Conservation (phyloP, 2,113 vertebrate species). For the Etheostoma cragini region DNA sequence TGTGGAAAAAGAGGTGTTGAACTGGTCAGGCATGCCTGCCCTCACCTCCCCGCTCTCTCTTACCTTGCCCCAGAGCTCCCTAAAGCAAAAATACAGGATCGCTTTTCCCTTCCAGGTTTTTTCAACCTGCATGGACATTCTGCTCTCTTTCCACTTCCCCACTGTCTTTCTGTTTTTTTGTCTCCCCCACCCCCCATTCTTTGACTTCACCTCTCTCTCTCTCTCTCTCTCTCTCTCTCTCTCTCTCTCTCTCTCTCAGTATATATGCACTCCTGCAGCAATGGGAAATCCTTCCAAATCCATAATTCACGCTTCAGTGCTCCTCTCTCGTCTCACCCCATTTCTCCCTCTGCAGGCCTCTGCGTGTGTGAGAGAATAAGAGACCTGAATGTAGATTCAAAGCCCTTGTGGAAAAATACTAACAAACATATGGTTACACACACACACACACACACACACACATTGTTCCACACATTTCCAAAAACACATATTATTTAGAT, state of each 20-base stretch:
- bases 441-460: slow-evolving; percentile 4
- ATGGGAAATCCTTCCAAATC: slow-evolving; percentile 82
- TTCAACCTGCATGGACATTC: slow-evolving; percentile 41
- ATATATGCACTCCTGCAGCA: slow-evolving; percentile 67
- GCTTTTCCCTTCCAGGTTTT: background rate
- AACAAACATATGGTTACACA: slow-evolving; percentile 55
- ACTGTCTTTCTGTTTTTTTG: slow-evolving; percentile 1
- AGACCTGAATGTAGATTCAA: slow-evolving; percentile 68
- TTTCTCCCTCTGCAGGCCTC: slow-evolving; percentile 62
- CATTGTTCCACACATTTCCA: background rate
- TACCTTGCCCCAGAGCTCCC: slow-evolving; percentile 45
- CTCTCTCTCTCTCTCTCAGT: slow-evolving; percentile 18
- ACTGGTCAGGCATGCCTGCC: slow-evolving; percentile 54
- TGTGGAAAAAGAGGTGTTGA: slow-evolving; percentile 51
- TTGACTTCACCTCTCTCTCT: slow-evolving; percentile 18
- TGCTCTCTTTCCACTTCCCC: slow-evolving; percentile 32
- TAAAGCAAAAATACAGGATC: slow-evolving; percentile 19
- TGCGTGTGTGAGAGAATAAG: slow-evolving; percentile 18
- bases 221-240: background rate
- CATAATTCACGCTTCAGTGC: slow-evolving; percentile 79
- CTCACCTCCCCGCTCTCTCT: slow-evolving; percentile 14
- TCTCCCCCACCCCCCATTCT: slow-evolving; percentile 4
- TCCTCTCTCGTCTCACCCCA: slow-evolving; percentile 56
- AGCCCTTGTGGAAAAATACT: slow-evolving; percentile 66
- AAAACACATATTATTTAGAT: slow-evolving; percentile 37